phyloP scores from a whole-genome alignment of 2,888 invertebrate species.

The Choreutis nemorana region DNA sequence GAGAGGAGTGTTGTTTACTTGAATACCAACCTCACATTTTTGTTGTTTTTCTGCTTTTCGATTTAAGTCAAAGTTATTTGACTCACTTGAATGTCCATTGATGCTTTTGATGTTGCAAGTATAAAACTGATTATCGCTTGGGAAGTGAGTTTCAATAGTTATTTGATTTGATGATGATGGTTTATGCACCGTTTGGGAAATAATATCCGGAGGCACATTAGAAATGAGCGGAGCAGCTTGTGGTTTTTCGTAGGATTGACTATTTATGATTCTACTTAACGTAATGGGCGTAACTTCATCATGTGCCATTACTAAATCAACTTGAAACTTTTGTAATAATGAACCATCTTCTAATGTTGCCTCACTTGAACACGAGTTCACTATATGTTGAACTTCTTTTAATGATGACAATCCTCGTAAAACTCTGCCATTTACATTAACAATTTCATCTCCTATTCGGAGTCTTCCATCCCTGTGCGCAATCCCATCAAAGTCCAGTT shows the following conservation, averaged over 20 bases:
- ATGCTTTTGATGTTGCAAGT: constrained; percentile 19
- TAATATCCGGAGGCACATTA: constrained; percentile 52
- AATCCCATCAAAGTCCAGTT: constrained; percentile 71
- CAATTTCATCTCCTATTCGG: constrained; percentile 86
- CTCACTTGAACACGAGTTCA: constrained; percentile 61
- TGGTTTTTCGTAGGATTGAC: constrained; percentile 29
- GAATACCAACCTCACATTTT: constrained; percentile 39
- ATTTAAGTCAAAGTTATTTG: constrained; percentile 17
- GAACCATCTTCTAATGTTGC: constrained; percentile 38
- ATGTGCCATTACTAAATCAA: constrained; percentile 71
- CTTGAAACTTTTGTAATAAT: constrained; percentile 54
- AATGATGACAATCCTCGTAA: constrained; percentile 76
- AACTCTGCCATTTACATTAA: constrained; percentile 86
- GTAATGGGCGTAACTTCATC: constrained; percentile 68
- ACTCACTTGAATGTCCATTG: constrained; percentile 20
- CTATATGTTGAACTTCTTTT: constrained; percentile 70
- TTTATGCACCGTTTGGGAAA: constrained; percentile 53
- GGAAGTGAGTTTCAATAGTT: constrained; percentile 56
- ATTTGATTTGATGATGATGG: constrained; percentile 46
- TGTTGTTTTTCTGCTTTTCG: constrained; percentile 22
- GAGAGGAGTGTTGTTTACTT: constrained; percentile 32
- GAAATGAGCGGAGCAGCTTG: constrained; percentile 20
- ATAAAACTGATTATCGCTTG: constrained; percentile 37
- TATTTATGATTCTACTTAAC: constrained; percentile 49
- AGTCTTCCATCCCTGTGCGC: constrained; percentile 83